A percentile compares a stretch with the other conserved stretches of the same genome.
Evolutionary conservation across 2,797 vertebrate species (phyloP).

Genomic region (Alfaro cultratus): DNA sequence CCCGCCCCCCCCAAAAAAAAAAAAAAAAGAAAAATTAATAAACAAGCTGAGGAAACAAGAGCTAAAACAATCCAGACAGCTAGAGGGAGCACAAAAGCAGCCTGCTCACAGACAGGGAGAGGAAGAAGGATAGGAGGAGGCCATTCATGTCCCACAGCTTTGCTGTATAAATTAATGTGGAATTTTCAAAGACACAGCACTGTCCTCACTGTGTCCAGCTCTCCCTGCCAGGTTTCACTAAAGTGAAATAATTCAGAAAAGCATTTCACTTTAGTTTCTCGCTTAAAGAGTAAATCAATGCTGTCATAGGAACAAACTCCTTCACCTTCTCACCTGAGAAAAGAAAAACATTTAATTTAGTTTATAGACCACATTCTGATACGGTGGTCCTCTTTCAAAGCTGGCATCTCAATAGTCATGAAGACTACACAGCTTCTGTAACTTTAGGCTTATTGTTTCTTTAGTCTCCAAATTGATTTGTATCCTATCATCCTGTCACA

Average conservation of each 20-base stretch:
- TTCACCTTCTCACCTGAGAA: not conserved
- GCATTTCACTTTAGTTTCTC: not conserved
- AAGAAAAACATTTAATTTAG: not conserved
- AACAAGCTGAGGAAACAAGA: conserved; percentile 51
- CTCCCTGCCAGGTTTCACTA: conserved; percentile 70
- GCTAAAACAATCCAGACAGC: conserved; percentile 5
- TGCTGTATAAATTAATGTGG: conserved; percentile 61
- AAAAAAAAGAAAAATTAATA: conserved; percentile 12
- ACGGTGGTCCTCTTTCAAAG: no score
- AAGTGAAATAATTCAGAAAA: not conserved
- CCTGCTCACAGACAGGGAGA: not conserved
- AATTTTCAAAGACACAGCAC: not conserved
- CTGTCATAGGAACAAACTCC: not conserved
- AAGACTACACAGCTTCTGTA: not conserved
- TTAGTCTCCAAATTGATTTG: not conserved
- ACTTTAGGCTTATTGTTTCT: not conserved
- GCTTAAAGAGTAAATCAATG: not conserved
- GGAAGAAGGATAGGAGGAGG: conserved; percentile 8
- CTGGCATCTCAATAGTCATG: not conserved
- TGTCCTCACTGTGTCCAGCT: conserved; percentile 18
- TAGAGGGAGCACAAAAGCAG: conserved; percentile 4
- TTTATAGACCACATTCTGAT: not conserved
- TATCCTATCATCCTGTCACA: not conserved
- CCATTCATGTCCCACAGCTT: conserved; percentile 45
- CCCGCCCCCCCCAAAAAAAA: conserved; percentile 18